These are phyloP conservation scores for Mycetomoellerius zeteki DNA, from an alignment of 1,140 invertebrate genomes.

Conservation along the genomic window DNA sequence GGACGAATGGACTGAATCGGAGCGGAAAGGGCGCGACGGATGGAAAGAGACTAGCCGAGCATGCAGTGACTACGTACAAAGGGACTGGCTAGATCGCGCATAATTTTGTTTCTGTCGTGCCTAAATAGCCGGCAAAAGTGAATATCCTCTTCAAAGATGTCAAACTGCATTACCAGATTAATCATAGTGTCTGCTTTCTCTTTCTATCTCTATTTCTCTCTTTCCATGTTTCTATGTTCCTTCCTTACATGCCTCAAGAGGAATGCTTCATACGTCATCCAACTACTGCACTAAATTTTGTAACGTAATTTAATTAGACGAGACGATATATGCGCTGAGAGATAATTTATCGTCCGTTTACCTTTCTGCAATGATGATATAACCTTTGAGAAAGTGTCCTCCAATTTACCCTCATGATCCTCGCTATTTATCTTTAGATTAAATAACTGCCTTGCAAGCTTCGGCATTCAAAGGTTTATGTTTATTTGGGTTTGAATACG, in stretches of 20 bases:
- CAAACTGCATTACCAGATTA: slow-evolving; percentile 39
- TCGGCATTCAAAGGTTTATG: neutral
- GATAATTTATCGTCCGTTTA: slow-evolving; percentile 33
- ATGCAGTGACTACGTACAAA: slow-evolving; percentile 35
- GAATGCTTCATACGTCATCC: slow-evolving; percentile 6
- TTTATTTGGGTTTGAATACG: slow-evolving; percentile 18
- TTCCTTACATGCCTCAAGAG: neutral
- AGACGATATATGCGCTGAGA: neutral
- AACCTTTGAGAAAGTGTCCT: slow-evolving; percentile 39
- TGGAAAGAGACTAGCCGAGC: slow-evolving; percentile 29
- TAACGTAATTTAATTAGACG: slow-evolving; percentile 32
- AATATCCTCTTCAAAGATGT: slow-evolving; percentile 51
- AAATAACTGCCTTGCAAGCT: neutral
- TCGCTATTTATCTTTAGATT: slow-evolving; percentile 24
- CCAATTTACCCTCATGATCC: slow-evolving; percentile 9
- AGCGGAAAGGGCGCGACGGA: slow-evolving; percentile 2
- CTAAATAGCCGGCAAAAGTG: slow-evolving; percentile 51
- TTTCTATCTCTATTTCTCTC: neutral
- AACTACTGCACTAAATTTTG: slow-evolving; percentile 23
- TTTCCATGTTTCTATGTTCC: neutral
- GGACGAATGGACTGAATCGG: slow-evolving; percentile 6
- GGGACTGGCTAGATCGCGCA: slow-evolving; percentile 10
- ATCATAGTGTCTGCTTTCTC: neutral
- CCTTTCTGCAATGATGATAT: neutral
- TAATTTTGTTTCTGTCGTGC: slow-evolving; percentile 48